These are phyloP conservation scores for Brachirus orientalis DNA, from an alignment of 2,113 vertebrate species.

Conservation along the genomic window DNA sequence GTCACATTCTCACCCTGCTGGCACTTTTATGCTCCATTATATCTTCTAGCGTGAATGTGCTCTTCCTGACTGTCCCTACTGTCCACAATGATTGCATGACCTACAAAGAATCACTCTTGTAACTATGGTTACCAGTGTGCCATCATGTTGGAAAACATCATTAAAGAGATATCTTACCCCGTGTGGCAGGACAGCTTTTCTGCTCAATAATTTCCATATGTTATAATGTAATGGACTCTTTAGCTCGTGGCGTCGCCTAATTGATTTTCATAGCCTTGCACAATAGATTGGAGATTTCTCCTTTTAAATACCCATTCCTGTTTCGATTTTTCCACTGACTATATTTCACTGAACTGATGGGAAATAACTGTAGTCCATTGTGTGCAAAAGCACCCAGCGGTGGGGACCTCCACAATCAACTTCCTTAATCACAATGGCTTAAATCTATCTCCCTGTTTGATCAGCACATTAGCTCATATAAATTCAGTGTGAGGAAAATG, in stretches of 20 bases:
- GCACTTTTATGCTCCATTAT: slow-evolving; percentile 35
- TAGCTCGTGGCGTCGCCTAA: slow-evolving; percentile 57
- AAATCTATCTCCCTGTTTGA: slow-evolving; percentile 53
- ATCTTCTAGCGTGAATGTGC: slow-evolving; percentile 42
- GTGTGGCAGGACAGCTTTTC: slow-evolving; percentile 10
- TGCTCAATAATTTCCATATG: slow-evolving; percentile 57
- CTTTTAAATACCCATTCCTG: slow-evolving; percentile 39
- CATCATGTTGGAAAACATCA: slow-evolving; percentile 67
- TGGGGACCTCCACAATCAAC: slow-evolving; percentile 20
- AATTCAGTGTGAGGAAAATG: slow-evolving; percentile 57
- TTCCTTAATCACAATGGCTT: slow-evolving; percentile 48
- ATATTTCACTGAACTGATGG: slow-evolving; percentile 8
- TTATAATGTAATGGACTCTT: slow-evolving; percentile 61
- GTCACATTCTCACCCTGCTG: slow-evolving; percentile 27
- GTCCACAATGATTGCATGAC: slow-evolving; percentile 42
- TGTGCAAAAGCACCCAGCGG: slow-evolving; percentile 18
- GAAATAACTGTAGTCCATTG: slow-evolving; percentile 20
- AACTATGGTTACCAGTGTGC: slow-evolving; percentile 75
- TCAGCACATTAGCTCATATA: slow-evolving; percentile 61
- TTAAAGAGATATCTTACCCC: slow-evolving; percentile 48
- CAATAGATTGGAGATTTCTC: slow-evolving; percentile 35
- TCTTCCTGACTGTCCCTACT: slow-evolving; percentile 36
- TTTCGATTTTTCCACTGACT: slow-evolving; percentile 4
- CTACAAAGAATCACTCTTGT: slow-evolving; percentile 62
- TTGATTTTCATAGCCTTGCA: slow-evolving; percentile 59